Percentiles rank a stretch among this genome's conserved stretches.
Evolutionary conservation across 2,888 invertebrate genomes (phyloP).

Genomic region (Lasioglossum leucozonium): DNA sequence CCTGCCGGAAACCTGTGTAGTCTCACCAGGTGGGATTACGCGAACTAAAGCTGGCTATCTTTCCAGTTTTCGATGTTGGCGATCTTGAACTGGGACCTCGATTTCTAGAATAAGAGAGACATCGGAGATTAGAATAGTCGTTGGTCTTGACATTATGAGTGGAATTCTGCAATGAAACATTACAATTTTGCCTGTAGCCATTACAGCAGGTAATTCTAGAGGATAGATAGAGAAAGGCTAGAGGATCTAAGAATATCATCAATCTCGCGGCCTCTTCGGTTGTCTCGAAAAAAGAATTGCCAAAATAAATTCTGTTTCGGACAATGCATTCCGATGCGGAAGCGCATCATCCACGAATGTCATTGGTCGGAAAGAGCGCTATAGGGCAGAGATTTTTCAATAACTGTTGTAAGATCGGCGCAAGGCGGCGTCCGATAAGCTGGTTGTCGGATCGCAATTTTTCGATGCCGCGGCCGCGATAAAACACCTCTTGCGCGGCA

Average conservation of each 20-base stretch:
- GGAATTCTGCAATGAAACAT: neutral
- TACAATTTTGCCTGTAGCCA: neutral
- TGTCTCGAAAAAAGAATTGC: neutral
- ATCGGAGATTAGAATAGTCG: neutral
- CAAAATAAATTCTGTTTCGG: neutral
- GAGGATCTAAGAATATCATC: too few species aligned
- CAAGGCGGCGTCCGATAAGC: slow-evolving; percentile 53
- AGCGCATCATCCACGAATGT: neutral
- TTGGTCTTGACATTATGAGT: neutral
- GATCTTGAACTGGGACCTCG: neutral
- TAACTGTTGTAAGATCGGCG: slow-evolving; percentile 32
- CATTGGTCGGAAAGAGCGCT: neutral
- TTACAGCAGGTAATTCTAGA: neutral
- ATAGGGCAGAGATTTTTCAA: slow-evolving; percentile 34
- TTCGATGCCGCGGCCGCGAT: slow-evolving; percentile 64
- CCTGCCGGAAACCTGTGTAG: neutral
- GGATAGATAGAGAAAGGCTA: too few species aligned
- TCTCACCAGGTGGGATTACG: neutral
- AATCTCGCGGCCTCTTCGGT: too few species aligned
- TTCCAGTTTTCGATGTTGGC: neutral
- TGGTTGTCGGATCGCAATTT: slow-evolving; percentile 60
- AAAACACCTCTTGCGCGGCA: slow-evolving; percentile 55
- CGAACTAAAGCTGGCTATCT: too few species aligned
- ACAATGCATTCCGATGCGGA: neutral
- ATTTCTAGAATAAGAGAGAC: neutral